Evolutionary conservation across 2,888 invertebrate species (phyloP), one percentile per base, ranked within the genome.

Genomic region (Hemistola chrysoprasaria): DNA sequence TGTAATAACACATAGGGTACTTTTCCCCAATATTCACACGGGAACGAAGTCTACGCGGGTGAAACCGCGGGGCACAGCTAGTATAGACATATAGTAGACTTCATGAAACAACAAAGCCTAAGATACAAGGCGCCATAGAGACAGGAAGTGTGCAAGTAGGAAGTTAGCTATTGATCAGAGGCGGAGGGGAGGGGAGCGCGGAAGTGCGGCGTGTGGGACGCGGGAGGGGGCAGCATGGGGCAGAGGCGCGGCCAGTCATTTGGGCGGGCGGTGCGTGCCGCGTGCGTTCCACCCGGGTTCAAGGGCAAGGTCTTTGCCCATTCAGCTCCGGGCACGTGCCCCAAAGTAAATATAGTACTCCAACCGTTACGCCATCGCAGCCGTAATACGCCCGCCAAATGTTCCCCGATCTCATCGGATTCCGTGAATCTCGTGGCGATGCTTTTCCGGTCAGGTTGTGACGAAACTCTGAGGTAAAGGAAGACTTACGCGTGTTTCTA

Each of bases 281-380:
- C 68, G 74, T 77, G 80, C 78, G 78, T 78, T 77, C 71, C 76
- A 74, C 70, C 65, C 70, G 72, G 76, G 87, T 86, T 87, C 87
- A 87, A 85, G 87, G 88, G 60, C 81, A 84, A 80, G 79, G 78
- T 67, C 71, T 72, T 80, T 64, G 74, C 82, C 78, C 86, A 88
- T 88, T 88, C 83, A 88, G 67, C 62, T 73, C 74, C 58, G 73
- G 78, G 78, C 87, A 87, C 87, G 87, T 86, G 87, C 78, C 81
- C 71, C 68, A 80, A 84, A 82, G 85, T 87, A 87, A 87, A 87
- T 85, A 86, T 85, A 83, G 83, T 83, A 82, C 77, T 72, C 67
- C 50, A 59, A 59, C 59, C 56, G 76, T 80, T 79, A 79, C 78
- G 74, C 71, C 70, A 73, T 64, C 65, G 60, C 60, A 27, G 34